phyloP scores from a whole-genome alignment of 2,113 vertebrate species.

The Microtus montanus region DNA sequence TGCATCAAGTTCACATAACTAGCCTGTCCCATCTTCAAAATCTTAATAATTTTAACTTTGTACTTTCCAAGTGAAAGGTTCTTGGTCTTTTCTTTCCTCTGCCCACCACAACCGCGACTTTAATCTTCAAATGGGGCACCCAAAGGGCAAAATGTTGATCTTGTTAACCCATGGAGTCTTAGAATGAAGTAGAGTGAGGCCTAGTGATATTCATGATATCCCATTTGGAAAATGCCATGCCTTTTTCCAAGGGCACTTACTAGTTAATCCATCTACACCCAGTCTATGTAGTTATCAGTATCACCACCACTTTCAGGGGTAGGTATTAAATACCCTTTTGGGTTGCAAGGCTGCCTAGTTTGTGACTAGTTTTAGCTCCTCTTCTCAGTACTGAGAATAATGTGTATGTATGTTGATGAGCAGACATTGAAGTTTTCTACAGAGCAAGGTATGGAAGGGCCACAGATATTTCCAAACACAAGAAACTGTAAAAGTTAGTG shows the following conservation, averaged over 20 bases:
- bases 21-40: neutral
- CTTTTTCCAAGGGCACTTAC: neutral
- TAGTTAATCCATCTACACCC: neutral
- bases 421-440: neutral
- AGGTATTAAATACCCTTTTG: neutral
- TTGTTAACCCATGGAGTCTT: too few species aligned
- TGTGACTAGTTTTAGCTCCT: neutral
- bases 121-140: too few species aligned
- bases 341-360: neutral
- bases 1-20: too few species aligned
- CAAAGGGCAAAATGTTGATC: neutral
- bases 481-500: neutral
- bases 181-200: neutral
- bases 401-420: neutral
- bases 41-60: neutral
- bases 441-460: too few species aligned
- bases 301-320: accelerated
- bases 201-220: neutral
- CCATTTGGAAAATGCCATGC: accelerated
- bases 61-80: neutral
- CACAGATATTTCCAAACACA: neutral
- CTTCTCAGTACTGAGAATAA: too few species aligned
- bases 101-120: accelerated
- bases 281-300: neutral
- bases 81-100: neutral